A percentile compares a stretch with the other conserved stretches of the same genome.
Conservation (phyloP, 2,797 vertebrate genomes). For the Propithecus deckenii region DNA sequence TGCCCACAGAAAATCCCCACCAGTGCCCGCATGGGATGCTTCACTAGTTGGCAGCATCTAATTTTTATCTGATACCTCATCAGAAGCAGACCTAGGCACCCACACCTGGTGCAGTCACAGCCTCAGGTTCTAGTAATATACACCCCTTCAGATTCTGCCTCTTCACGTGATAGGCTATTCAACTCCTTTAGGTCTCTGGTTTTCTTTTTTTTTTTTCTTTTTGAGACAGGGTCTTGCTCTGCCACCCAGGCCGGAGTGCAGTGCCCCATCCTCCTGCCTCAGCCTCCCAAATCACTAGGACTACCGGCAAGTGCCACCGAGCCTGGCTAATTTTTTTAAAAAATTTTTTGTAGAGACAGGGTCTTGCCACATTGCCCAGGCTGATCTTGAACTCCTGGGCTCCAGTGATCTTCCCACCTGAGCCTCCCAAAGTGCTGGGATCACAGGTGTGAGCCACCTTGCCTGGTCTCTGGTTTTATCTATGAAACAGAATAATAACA, state of each 20-base stretch:
- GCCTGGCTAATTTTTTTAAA: neutral
- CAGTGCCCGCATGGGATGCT: neutral
- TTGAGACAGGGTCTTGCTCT: neutral
- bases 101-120: neutral
- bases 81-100: neutral
- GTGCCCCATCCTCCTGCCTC: neutral
- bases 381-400: too few species aligned
- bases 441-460: neutral
- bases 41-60: neutral
- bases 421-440: too few species aligned
- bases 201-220: neutral
- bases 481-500: neutral
- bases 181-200: neutral
- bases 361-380: too few species aligned
- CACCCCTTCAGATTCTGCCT: neutral
- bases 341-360: neutral
- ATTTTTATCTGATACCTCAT: neutral
- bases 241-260: neutral
- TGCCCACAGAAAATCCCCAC: neutral
- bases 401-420: too few species aligned
- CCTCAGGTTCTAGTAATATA: neutral
- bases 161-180: neutral
- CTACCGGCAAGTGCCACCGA: neutral
- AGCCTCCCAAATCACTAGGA: neutral
- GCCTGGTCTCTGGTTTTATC: neutral